A percentile compares a stretch with the other conserved stretches of the same genome.
These are phyloP conservation scores for Dynastes hyllus DNA, from an alignment of 2,888 invertebrate species.

Conservation along the genomic window DNA sequence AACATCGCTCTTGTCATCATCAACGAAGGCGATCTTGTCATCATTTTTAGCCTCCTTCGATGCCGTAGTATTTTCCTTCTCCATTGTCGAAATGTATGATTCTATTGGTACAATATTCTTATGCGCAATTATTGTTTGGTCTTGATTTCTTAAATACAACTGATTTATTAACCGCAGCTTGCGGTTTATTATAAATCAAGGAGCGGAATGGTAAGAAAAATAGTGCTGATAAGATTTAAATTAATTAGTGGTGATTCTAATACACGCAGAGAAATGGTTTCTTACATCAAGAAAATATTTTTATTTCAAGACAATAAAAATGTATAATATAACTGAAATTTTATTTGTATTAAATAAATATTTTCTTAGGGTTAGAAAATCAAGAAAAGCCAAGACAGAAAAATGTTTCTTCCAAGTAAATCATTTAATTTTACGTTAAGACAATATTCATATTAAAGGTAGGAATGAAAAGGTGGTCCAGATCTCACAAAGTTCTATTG, in stretches of 20 bases:
- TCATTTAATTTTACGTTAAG: no score
- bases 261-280: no score
- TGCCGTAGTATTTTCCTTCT: not conserved
- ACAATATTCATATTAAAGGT: no score
- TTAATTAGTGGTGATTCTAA: not conserved
- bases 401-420: no score
- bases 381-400: no score
- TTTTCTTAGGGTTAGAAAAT: no score
- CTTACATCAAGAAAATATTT: no score
- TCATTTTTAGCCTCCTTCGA: not conserved
- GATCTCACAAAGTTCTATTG: no score
- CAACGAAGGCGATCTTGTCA: constrained; percentile 1
- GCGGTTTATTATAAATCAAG: constrained; percentile 10
- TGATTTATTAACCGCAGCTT: constrained; percentile 8
- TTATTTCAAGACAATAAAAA: no score
- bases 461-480: no score
- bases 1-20: not conserved
- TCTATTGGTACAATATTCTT: not conserved
- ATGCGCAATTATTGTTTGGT: not conserved
- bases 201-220: not conserved
- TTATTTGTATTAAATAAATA: no score
- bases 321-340: no score
- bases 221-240: not conserved
- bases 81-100: not conserved
- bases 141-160: not conserved